Evolutionary conservation across 2,113 vertebrate species (phyloP).

Genomic region (Chroicocephalus ridibundus): DNA sequence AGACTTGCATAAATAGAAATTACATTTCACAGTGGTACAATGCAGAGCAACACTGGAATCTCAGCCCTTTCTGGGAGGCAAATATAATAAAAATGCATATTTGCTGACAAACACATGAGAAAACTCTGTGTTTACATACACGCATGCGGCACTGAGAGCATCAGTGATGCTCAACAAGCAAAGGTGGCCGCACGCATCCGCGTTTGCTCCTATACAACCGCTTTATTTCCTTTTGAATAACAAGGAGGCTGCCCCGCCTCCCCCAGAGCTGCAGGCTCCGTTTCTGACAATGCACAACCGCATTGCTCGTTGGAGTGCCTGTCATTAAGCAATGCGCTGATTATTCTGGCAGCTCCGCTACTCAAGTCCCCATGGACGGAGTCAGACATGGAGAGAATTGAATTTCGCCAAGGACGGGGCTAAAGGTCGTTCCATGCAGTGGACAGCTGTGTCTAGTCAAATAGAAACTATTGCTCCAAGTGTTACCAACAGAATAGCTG

Average conservation of each 20-base stretch:
- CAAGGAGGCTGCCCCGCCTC: neutral
- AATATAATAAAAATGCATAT: neutral
- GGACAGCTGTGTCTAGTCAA: slow-evolving; percentile 77
- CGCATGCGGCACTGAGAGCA: accelerated
- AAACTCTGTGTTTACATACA: neutral
- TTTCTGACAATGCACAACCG: slow-evolving; percentile 57
- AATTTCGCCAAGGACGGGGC: slow-evolving; percentile 70
- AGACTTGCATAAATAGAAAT: neutral
- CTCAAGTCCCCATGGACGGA: slow-evolving; percentile 63
- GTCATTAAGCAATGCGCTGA: slow-evolving; percentile 73
- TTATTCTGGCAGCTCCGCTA: slow-evolving; percentile 69
- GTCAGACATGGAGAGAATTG: slow-evolving; percentile 76
- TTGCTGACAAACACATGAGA: neutral
- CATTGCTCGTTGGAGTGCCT: slow-evolving; percentile 38
- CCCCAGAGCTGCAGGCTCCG: neutral
- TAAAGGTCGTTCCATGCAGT: slow-evolving; percentile 70
- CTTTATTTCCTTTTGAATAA: slow-evolving; percentile 19
- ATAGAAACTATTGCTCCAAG: slow-evolving; percentile 61
- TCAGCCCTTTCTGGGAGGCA: neutral
- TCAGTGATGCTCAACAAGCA: neutral
- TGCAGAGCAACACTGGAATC: neutral
- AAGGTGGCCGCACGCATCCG: neutral
- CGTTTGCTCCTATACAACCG: neutral
- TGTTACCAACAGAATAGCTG: slow-evolving; percentile 66
- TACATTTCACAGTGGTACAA: neutral